These are phyloP conservation scores for Choreutis nemorana DNA, from an alignment of 2,888 invertebrate species.

Conservation along the genomic window DNA sequence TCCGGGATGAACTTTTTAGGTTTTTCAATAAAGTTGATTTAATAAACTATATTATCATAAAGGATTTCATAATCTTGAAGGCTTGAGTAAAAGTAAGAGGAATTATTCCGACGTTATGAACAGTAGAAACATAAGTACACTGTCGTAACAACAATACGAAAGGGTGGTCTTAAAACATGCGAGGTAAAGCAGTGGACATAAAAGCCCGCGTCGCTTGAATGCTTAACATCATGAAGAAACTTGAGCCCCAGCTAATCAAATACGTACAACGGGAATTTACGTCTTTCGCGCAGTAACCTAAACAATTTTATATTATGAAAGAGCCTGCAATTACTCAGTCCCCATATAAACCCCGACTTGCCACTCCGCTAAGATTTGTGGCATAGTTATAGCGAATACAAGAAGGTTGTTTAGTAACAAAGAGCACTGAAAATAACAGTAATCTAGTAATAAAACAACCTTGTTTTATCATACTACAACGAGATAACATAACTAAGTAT, in stretches of 20 bases:
- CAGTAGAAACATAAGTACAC: too few species aligned
- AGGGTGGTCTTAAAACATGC: slow-evolving; percentile 43
- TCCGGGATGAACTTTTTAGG: too few species aligned
- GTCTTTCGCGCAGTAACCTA: too few species aligned
- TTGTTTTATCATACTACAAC: too few species aligned
- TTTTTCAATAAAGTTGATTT: too few species aligned
- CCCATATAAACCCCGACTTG: slow-evolving; percentile 29
- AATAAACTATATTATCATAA: too few species aligned
- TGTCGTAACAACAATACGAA: slow-evolving; percentile 18
- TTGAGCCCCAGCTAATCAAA: slow-evolving; percentile 56
- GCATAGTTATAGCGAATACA: slow-evolving; percentile 10
- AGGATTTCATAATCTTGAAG: too few species aligned
- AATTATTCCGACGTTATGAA: too few species aligned
- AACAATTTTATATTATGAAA: too few species aligned
- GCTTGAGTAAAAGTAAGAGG: too few species aligned
- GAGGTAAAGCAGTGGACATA: slow-evolving; percentile 25
- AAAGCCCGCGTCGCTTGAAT: slow-evolving; percentile 26
- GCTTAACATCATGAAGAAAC: slow-evolving; percentile 43
- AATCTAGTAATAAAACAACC: too few species aligned
- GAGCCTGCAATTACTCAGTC: slow-evolving; percentile 58
- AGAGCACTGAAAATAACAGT: slow-evolving; percentile 14
- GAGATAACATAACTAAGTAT: too few species aligned
- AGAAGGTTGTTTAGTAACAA: slow-evolving; percentile 18
- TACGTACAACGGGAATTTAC: slow-evolving; percentile 59
- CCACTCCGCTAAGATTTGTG: slow-evolving; percentile 15